phyloP scores from a whole-genome alignment of 2,888 invertebrate genomes.

The Seladonia tumulorum region DNA sequence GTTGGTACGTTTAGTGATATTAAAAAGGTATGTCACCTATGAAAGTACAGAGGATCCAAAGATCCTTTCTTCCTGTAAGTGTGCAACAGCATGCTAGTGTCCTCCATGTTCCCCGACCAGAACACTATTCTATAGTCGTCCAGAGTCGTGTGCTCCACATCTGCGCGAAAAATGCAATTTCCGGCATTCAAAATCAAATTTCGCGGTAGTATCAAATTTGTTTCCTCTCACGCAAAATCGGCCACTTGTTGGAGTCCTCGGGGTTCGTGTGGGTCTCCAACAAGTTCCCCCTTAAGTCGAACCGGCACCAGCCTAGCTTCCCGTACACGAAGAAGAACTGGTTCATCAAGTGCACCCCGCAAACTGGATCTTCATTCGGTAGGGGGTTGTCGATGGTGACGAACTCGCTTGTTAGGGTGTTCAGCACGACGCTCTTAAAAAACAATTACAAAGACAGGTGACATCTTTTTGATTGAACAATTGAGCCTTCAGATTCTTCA shows the following conservation, averaged over 20 bases:
- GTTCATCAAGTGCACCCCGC: constrained; percentile 88
- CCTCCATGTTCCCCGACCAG: constrained; percentile 93
- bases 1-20: too few relatives aligned
- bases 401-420: constrained; percentile 97
- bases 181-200: background rate
- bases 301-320: constrained; percentile 90
- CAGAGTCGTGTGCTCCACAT: constrained; percentile 89
- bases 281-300: constrained; percentile 91
- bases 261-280: constrained; percentile 87
- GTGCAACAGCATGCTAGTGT: constrained; percentile 89
- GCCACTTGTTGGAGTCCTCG: constrained; percentile 88
- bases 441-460: background rate
- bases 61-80: constrained; percentile 86
- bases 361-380: constrained; percentile 88
- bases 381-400: constrained; percentile 94
- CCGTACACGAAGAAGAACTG: constrained; percentile 92
- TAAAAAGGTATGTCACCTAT: constrained; percentile 83
- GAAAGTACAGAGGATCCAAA: constrained; percentile 87
- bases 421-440: constrained; percentile 91
- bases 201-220: background rate
- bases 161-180: constrained; percentile 75
- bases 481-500: too few relatives aligned
- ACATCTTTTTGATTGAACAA: too few relatives aligned
- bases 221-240: constrained; percentile 88
- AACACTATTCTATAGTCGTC: constrained; percentile 90